Conservation (phyloP, 2,113 vertebrate species). For the Toxotes chatareus region DNA sequence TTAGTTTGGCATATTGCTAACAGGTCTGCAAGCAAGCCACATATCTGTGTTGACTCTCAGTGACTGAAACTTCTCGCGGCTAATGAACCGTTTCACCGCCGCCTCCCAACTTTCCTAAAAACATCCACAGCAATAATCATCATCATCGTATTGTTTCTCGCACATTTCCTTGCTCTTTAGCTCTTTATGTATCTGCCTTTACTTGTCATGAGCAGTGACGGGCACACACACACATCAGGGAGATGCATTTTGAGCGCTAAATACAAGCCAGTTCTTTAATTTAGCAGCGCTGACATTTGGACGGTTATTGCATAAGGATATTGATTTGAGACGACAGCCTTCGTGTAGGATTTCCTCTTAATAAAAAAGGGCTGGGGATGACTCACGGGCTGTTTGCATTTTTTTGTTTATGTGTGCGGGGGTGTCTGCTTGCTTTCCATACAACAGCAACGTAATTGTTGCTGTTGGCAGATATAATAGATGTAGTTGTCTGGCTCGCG, state of each 20-base stretch:
- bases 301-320: constrained; percentile 54
- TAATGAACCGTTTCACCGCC: constrained; percentile 53
- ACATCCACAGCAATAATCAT: constrained; percentile 50
- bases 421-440: constrained; percentile 35
- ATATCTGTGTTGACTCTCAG: constrained; percentile 42
- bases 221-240: no score
- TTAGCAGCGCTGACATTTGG: constrained; percentile 54
- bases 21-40: constrained; percentile 56
- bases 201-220: not conserved
- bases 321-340: constrained; percentile 46
- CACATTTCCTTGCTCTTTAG: constrained; percentile 2
- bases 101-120: constrained; percentile 42
- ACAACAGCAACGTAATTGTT: not conserved
- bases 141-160: not conserved
- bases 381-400: constrained; percentile 52
- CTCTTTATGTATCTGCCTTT: constrained; percentile 8
- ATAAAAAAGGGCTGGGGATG: constrained; percentile 49
- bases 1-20: not conserved
- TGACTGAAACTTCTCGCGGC: constrained; percentile 46
- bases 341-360: constrained; percentile 53
- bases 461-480: constrained; percentile 15
- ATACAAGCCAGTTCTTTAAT: constrained; percentile 42
- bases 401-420: constrained; percentile 27
- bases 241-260: constrained; percentile 9
- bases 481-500: constrained; percentile 9